Percentiles rank a stretch among this genome's conserved stretches.
Conservation (phyloP, 2,797 vertebrate genomes). For the Muscicapa striata region DNA sequence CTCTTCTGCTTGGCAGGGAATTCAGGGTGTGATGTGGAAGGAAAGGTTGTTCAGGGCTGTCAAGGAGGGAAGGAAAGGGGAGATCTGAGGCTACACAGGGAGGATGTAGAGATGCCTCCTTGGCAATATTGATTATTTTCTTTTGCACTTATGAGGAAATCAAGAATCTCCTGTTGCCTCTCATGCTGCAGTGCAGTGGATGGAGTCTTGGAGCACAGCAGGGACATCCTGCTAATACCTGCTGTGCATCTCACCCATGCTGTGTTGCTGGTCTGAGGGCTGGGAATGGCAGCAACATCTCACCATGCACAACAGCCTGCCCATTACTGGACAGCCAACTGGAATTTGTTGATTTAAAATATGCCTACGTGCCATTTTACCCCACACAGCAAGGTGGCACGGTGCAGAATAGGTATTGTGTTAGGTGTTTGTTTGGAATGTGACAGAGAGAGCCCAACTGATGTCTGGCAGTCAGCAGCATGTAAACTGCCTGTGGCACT, state of each 20-base stretch:
- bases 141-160: background rate
- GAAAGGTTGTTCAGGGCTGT: background rate
- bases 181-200: background rate
- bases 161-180: background rate
- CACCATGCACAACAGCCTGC: background rate
- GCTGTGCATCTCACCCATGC: background rate
- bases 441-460: background rate
- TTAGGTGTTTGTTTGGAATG: background rate
- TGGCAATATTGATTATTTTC: background rate
- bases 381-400: background rate
- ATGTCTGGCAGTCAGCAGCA: background rate
- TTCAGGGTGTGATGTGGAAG: background rate
- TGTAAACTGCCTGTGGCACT: background rate
- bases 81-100: background rate
- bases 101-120: background rate
- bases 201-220: background rate
- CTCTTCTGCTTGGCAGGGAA: background rate
- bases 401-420: background rate
- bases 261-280: background rate
- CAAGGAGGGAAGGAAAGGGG: background rate
- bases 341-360: background rate
- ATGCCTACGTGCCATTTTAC: fast-evolving
- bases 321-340: background rate
- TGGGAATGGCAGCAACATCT: background rate
- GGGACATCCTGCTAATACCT: background rate